Conservation (phyloP, 2,797 vertebrate species). For the Nasua narica region DNA sequence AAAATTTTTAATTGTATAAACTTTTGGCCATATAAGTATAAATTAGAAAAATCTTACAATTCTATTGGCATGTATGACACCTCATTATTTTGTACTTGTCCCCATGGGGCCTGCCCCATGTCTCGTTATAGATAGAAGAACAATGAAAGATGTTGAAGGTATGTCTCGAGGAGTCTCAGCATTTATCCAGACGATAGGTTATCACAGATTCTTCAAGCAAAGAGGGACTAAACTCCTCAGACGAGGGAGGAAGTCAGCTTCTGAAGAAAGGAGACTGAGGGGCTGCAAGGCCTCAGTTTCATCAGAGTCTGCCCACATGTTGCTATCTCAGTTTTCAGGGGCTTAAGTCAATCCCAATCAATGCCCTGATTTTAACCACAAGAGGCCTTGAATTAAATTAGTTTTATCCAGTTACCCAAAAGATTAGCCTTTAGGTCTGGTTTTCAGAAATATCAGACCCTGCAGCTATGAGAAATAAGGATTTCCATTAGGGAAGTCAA, state of each 20-base stretch:
- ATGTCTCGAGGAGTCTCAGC: neutral
- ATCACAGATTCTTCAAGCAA: neutral
- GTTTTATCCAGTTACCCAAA: neutral
- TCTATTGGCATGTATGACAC: neutral
- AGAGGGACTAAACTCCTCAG: neutral
- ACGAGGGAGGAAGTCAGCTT: neutral
- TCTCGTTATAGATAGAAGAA: neutral
- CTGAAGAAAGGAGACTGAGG: neutral
- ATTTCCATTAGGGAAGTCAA: neutral
- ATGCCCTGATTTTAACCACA: neutral
- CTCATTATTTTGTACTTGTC: neutral
- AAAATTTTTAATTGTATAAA: neutral
- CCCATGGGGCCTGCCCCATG: neutral
- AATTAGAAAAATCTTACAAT: neutral
- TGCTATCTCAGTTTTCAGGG: neutral
- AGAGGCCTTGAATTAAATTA: neutral
- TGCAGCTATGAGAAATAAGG: neutral
- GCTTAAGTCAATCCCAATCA: neutral
- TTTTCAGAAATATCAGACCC: slow-evolving; percentile 11
- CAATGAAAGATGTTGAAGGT: neutral
- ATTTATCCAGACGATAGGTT: neutral
- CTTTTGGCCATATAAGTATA: neutral
- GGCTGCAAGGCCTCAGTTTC: neutral
- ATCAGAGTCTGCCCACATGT: neutral
- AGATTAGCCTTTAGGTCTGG: neutral